A percentile compares a stretch with the other conserved stretches of the same genome.
Evolutionary conservation across 2,888 invertebrate genomes (phyloP).

Genomic region (Torymus texanus): DNA sequence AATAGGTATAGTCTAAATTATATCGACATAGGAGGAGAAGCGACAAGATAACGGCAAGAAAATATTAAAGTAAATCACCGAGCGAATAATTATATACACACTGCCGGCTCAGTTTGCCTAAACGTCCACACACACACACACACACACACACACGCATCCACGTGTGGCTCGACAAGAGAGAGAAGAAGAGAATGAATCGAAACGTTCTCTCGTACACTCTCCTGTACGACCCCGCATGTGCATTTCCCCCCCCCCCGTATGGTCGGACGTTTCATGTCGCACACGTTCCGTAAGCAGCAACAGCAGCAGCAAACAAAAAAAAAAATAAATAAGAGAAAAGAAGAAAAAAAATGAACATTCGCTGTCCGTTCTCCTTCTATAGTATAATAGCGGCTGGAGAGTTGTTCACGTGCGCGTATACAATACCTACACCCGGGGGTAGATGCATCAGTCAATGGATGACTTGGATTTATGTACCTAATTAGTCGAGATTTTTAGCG

Average conservation of each 20-base stretch:
- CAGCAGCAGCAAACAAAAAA: too few species aligned
- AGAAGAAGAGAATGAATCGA: too few species aligned
- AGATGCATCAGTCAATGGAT: slow-evolving; percentile 19
- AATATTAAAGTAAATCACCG: background rate
- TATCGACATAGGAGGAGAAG: too few species aligned
- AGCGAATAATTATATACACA: slow-evolving; percentile 28
- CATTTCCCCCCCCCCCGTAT: background rate
- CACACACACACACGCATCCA: background rate
- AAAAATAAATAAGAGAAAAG: too few species aligned
- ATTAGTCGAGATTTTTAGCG: background rate
- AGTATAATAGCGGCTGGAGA: background rate
- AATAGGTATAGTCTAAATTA: background rate
- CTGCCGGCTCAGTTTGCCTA: slow-evolving; percentile 35
- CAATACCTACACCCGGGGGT: background rate
- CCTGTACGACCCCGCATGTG: background rate
- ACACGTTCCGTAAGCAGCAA: too few species aligned
- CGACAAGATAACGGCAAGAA: too few species aligned
- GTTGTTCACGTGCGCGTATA: too few species aligned
- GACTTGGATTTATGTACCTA: background rate
- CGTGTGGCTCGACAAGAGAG: background rate
- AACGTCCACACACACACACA: slow-evolving; percentile 11
- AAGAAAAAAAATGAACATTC: too few species aligned
- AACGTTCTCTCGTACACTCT: too few species aligned
- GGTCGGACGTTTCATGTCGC: background rate
- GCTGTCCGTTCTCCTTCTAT: too few species aligned